Evolutionary conservation across 2,113 vertebrate genomes (phyloP), one percentile per base, ranked within the genome.

Genomic region (Gulo gulo): DNA sequence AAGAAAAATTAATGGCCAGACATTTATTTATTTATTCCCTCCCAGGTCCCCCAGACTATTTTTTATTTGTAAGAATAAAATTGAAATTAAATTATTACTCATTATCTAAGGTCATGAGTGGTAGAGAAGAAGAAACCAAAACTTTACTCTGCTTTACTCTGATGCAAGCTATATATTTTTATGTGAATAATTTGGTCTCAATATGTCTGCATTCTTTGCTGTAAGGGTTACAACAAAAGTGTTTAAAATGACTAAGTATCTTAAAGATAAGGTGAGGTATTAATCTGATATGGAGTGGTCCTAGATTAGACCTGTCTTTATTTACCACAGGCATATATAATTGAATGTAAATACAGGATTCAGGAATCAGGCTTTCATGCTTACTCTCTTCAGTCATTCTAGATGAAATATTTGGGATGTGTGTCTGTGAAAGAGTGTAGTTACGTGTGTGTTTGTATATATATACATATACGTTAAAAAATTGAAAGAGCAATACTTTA

Each of bases 61-160:
- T n/a, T 79, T 95, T 89, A 78, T 55, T 89, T 86, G 34, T 85
- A 92, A 94, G 61, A 87, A 47, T 82, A 90, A 90, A 57, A 57
- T n/a, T 91, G 61, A 79, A 65, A 71, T 96, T 91, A 83, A 73
- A 59, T 85, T 91, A 81, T 36, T 94, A 78, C 18, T 88, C 8
- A 57, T 85, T 42, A 10, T 79, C 26, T 73, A 88, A 84, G n/a
- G 76, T 69, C 31, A n/a, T 88, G 63, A 55, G 20, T 6, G 93
- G 36, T 80, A 91, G 71, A 95, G 87, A 95, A 91, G 45, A 74
- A 82, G 39, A 85, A 87, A 90, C 6, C 12, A 76, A 26, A 93
- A 55, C 55, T 65, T 96, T 92, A 81, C 21, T 88, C 61, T 80
- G 20, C 65, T 65, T 96, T 92, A 81, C 26, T 88, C 61, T 80